A percentile compares a stretch with the other conserved stretches of the same genome.
Conservation (phyloP, 2,797 vertebrate genomes). For the Botia almorhae region DNA sequence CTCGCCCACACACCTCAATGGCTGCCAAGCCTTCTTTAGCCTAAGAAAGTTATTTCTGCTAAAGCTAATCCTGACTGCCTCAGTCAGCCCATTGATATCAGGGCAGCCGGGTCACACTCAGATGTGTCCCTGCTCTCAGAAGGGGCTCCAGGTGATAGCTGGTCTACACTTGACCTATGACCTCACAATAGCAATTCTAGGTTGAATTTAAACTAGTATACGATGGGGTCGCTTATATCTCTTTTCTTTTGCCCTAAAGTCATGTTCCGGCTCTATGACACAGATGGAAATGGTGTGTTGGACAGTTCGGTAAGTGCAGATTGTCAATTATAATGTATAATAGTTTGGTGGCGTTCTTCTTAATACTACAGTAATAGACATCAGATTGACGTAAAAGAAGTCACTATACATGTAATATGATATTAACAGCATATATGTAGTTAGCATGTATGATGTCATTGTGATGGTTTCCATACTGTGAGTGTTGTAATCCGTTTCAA, state of each 20-base stretch:
- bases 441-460: background rate
- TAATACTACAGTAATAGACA: too few relatives aligned
- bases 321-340: background rate
- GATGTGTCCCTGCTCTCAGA: slow-evolving; percentile 33
- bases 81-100: slow-evolving; percentile 6
- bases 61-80: slow-evolving; percentile 60
- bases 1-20: background rate
- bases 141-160: slow-evolving; percentile 27
- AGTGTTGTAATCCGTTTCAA: background rate
- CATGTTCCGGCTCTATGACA: slow-evolving; percentile 95
- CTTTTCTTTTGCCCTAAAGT: slow-evolving; percentile 75
- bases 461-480: background rate
- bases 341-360: background rate
- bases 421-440: background rate
- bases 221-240: slow-evolving; percentile 33
- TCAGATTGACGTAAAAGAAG: too few relatives aligned
- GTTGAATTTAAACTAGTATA: slow-evolving; percentile 4
- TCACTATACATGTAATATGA: background rate
- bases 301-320: slow-evolving; percentile 88
- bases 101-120: slow-evolving; percentile 19
- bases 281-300: slow-evolving; percentile 89
- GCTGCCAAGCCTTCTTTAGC: slow-evolving; percentile 53
- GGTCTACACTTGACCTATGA: slow-evolving; percentile 1
- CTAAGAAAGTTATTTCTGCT: slow-evolving; percentile 50
- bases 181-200: background rate